Conservation (phyloP, 2,888 invertebrate genomes). For the Ormia ochracea region DNA sequence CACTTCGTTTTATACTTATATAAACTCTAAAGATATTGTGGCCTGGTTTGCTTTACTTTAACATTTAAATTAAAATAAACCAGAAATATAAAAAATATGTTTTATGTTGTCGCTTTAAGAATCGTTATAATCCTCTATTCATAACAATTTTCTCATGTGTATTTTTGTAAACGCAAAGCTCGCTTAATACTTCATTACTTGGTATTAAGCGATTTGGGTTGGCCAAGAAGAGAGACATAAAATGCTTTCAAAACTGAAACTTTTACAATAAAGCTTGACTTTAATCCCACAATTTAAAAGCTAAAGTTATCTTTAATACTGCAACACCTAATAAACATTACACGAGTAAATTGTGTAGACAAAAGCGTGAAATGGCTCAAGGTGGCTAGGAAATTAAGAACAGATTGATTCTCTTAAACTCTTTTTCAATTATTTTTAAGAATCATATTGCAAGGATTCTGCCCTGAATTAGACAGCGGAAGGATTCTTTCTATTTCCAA, state of each 20-base stretch:
- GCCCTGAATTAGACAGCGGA: too few relatives aligned
- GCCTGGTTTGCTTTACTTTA: neutral
- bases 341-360: slow-evolving; percentile 4
- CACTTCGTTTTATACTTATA: too few relatives aligned
- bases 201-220: slow-evolving; percentile 29
- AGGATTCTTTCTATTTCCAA: too few relatives aligned
- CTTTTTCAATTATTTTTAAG: too few relatives aligned
- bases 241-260: neutral
- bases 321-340: slow-evolving; percentile 12
- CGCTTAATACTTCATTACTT: slow-evolving; percentile 54
- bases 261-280: slow-evolving; percentile 35
- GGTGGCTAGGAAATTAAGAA: slow-evolving; percentile 4
- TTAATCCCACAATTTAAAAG: slow-evolving; percentile 46
- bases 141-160: slow-evolving; percentile 32
- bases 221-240: neutral
- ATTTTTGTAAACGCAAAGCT: slow-evolving; percentile 10
- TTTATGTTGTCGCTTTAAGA: neutral
- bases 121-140: neutral
- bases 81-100: neutral
- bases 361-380: neutral
- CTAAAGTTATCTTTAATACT: slow-evolving; percentile 28
- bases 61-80: neutral
- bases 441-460: too few relatives aligned
- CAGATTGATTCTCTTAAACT: too few relatives aligned
- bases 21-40: neutral